A percentile compares a stretch with the other conserved stretches of the same genome.
These are phyloP conservation scores for Aptenodytes patagonicus DNA, from an alignment of 2,113 vertebrate genomes.

Conservation along the genomic window DNA sequence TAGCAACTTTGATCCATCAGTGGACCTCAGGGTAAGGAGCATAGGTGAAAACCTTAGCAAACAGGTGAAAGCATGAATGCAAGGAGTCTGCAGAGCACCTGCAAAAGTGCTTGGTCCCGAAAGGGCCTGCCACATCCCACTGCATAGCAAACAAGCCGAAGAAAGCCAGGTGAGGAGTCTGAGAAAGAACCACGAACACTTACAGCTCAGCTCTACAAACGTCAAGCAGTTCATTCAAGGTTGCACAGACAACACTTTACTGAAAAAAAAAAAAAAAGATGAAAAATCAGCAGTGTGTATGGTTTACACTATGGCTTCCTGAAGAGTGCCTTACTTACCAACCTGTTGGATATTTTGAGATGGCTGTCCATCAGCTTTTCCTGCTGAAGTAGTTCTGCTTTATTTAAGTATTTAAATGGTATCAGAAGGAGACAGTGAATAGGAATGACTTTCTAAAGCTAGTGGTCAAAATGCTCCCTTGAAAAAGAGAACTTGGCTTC, in stretches of 20 bases:
- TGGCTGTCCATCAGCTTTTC: not conserved
- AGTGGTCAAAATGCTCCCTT: not conserved
- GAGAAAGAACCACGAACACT: not conserved
- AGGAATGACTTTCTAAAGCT: not conserved
- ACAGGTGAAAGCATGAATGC: not conserved
- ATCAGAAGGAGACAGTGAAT: not conserved
- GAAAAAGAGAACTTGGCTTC: not conserved
- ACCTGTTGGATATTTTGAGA: not conserved
- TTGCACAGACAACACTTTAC: not conserved
- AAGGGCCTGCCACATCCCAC: not conserved
- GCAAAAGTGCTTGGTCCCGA: not conserved
- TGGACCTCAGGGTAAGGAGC: not conserved
- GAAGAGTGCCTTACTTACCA: not conserved
- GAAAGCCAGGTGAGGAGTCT: not conserved
- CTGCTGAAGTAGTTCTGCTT: not conserved
- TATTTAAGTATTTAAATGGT: not conserved
- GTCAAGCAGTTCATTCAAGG: not conserved
- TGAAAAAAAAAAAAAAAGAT: too few relatives aligned
- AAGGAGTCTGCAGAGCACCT: not conserved
- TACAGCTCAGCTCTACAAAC: not conserved
- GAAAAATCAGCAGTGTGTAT: not conserved
- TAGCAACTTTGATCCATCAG: not conserved
- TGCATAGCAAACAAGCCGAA: not conserved
- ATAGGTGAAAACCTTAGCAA: not conserved
- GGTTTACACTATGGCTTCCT: not conserved